Base-by-base conservation (phyloP, 37 sponge, comb jelly and placozoan species). In the Chondrilla cf. caribensis region DNA sequence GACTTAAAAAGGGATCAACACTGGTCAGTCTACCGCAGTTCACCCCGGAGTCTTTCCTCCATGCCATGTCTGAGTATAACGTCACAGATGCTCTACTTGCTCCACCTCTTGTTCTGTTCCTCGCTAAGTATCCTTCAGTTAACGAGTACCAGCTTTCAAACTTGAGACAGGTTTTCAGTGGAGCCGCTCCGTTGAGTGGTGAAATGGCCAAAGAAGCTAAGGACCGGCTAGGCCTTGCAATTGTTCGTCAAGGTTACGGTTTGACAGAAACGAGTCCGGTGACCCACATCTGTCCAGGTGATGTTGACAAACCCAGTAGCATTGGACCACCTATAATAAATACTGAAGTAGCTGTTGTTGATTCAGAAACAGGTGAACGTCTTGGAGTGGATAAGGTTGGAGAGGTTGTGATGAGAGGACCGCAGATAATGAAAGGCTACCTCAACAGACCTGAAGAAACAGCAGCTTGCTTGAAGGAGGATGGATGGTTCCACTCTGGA, bases 361-460 rank as follows among this genome's bases (percentile, higher is more conserved):
- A 92, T 66, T 22, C 65, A 14, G 89, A 90, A 33, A 87, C 75
- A 26, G 86, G 86, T 0, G 65, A 86, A 21, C 35, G 1, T 2
- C 71, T 87, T 32, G 86, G 87, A 0, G 44, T 79, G 24, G 41
- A 64, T 15, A 38, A 90, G 60, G 85, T 84, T 25, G 97, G 97
- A 38, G 94, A 96, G 70, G 18, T 96, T 8, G 83, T 60, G 14
- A 77, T 96, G 17, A 35, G 66, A 22, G 96, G 96, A 2, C 96
- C 96, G 8, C 90, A 93, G 24, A 83, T 96, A 2, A 93, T 92
- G 96, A 88, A 88, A 77, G 96, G 96, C 11, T 96, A 93, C 64
- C 86, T 90, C 59, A 96, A 96, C 59, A 73, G 51, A 19, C 89
- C 91, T 24, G 83, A 93, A 25, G 93, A 90, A 33, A 96, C 86